phyloP scores from a whole-genome alignment of 2,888 invertebrate genomes.

The Teleiodes luculella region DNA sequence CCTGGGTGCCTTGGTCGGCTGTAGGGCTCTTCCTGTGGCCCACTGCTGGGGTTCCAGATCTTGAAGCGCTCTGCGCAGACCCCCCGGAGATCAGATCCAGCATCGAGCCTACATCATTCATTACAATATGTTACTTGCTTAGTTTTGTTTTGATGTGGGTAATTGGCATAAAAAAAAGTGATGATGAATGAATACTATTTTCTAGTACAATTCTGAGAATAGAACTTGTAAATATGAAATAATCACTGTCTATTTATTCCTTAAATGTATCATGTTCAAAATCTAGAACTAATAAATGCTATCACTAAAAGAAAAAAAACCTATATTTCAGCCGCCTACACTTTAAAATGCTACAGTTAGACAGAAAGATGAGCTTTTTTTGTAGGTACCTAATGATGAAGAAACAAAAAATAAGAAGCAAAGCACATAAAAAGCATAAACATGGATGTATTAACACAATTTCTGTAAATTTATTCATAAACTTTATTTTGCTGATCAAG shows the following conservation, averaged over 20 bases:
- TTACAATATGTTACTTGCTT: conserved; percentile 38
- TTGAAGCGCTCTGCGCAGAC: conserved; percentile 77
- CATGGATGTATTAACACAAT: background rate
- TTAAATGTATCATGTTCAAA: too few species aligned
- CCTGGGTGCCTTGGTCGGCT: conserved; percentile 90
- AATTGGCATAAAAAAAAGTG: background rate
- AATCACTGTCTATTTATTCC: too few species aligned
- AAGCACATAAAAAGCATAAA: conserved; percentile 3
- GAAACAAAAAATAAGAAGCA: conserved; percentile 15
- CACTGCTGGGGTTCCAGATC: conserved; percentile 89
- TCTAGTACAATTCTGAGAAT: too few species aligned
- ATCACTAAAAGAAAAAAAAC: too few species aligned
- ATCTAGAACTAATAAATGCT: too few species aligned
- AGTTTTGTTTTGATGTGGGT: background rate
- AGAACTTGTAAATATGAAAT: too few species aligned
- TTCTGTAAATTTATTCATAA: background rate
- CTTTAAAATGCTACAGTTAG: background rate
- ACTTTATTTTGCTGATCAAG: conserved; percentile 39
- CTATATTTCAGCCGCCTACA: background rate
- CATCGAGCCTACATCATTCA: conserved; percentile 66
- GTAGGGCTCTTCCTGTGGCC: conserved; percentile 90
- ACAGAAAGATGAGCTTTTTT: background rate
- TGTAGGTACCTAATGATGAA: background rate
- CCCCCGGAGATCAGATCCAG: conserved; percentile 85
- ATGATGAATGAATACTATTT: too few species aligned